Base-by-base conservation (phyloP, 2,797 vertebrate genomes). In the Manis pentadactyla region DNA sequence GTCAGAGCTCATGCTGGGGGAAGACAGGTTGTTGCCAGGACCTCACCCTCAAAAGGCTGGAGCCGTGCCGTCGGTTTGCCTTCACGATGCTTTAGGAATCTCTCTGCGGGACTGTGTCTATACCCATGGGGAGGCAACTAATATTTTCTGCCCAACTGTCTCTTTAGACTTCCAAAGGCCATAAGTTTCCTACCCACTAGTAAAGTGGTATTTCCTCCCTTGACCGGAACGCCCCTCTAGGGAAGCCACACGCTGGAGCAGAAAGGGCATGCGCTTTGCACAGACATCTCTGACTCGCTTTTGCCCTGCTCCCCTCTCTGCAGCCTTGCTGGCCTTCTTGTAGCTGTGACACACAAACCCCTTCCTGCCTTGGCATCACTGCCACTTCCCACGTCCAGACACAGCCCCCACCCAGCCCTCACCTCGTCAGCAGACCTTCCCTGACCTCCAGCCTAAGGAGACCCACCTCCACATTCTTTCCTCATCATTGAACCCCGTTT, bases 321-420 rank as follows among this genome's bases (percentile, higher is more conserved):
- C n/a, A 13, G 14, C 27, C 64, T 18, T 9, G 1, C 23, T 7
- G 49, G 82, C 1, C 0, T 19, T 73, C 49, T 21, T 34, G 39
- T 8, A 0, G 21, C 64, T 12, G 1, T 2, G 27, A 25, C 85
- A 57, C 2, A 9, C 23, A 39, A 4, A 14, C 27, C 51, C 61
- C 4, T 17, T 31, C 55, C 18, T n/a, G 14, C 19, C 66, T 42
- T 2, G 0, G 37, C 31, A 10, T 75, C 77, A 0, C 4, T 3
- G 7, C 78, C 17, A 12, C 15, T 12, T n/a, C 57, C 53, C 34
- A 11, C 59, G 53, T 19, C 81, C 42, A 57, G 69, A 66, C 5
- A 10, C 59, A 69, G 12, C 53, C 34, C 71, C 25, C 25, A 7
- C 64, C 49, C 8, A 17, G 39, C 34, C 74, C 18, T 63, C 46